Evolutionary conservation across 2,113 vertebrate species (phyloP).

Genomic region (Prochilodus magdalenae): DNA sequence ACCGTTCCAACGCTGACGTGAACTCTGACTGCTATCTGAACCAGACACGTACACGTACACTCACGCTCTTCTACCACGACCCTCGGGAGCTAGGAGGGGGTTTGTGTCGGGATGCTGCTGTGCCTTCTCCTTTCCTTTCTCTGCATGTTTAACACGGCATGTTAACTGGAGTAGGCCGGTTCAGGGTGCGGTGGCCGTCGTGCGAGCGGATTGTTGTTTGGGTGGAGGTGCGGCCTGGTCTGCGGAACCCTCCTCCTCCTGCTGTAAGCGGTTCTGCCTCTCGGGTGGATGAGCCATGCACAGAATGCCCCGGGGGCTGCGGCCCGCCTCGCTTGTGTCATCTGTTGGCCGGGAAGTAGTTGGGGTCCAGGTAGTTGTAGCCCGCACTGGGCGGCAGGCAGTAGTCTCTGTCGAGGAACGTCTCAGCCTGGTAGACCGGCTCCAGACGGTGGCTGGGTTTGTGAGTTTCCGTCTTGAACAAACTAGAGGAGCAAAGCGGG

Average conservation of each 20-base stretch:
- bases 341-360: slow-evolving; percentile 99
- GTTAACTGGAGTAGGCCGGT: slow-evolving; percentile 74
- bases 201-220: slow-evolving; percentile 4
- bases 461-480: slow-evolving; percentile 95
- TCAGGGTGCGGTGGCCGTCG: slow-evolving; percentile 66
- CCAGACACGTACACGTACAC: neutral
- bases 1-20: slow-evolving; percentile 75
- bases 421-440: slow-evolving; percentile 89
- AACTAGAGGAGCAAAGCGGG: slow-evolving; percentile 70
- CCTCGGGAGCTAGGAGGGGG: neutral
- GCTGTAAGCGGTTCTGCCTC: slow-evolving; percentile 67
- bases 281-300: slow-evolving; percentile 74
- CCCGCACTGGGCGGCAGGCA: slow-evolving; percentile 92
- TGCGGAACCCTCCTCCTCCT: slow-evolving; percentile 39
- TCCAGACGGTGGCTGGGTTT: slow-evolving; percentile 93
- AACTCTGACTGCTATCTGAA: neutral
- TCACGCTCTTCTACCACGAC: neutral
- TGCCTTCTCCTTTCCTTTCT: slow-evolving; percentile 59
- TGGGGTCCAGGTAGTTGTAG: slow-evolving; percentile 99
- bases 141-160: slow-evolving; percentile 33
- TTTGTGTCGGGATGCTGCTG: slow-evolving; percentile 79
- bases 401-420: slow-evolving; percentile 99
- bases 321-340: slow-evolving; percentile 85
- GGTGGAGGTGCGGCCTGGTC: slow-evolving; percentile 30
- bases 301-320: slow-evolving; percentile 71